A percentile compares a stretch with the other conserved stretches of the same genome.
phyloP scores from a whole-genome alignment of 2,888 invertebrate species.

The Drosophila gaucha region DNA sequence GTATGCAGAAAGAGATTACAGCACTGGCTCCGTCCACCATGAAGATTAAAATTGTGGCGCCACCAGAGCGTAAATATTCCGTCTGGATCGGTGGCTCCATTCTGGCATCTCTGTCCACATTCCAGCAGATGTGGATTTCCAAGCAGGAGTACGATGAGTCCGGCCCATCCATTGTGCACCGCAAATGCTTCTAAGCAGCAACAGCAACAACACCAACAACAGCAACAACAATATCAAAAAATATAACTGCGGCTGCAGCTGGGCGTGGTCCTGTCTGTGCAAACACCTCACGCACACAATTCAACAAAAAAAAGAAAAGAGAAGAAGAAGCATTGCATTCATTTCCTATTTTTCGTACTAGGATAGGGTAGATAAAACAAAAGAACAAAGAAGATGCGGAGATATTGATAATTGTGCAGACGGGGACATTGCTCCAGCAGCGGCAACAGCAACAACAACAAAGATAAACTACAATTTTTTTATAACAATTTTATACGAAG shows the following conservation, averaged over 20 bases:
- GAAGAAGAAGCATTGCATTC: neutral
- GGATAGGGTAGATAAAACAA: slow-evolving; percentile 20
- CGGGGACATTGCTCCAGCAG: slow-evolving; percentile 2
- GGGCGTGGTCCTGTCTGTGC: slow-evolving; percentile 58
- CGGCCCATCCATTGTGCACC: slow-evolving; percentile 98
- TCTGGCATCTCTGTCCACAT: slow-evolving; percentile 94
- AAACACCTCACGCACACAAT: neutral
- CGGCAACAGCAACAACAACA: slow-evolving; percentile 30
- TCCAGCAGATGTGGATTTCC: slow-evolving; percentile 98
- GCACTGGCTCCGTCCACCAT: slow-evolving; percentile 95
- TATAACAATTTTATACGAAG: slow-evolving; percentile 45
- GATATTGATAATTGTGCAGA: neutral
- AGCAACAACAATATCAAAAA: slow-evolving; percentile 7
- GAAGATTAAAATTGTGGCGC: slow-evolving; percentile 97
- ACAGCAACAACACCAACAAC: slow-evolving; percentile 6
- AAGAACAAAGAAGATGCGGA: slow-evolving; percentile 3
- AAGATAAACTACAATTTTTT: slow-evolving; percentile 42
- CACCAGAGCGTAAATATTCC: slow-evolving; percentile 97
- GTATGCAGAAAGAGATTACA: slow-evolving; percentile 97
- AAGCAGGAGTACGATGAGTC: slow-evolving; percentile 99
- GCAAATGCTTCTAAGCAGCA: slow-evolving; percentile 95
- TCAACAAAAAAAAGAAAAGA: neutral
- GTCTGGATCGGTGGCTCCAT: slow-evolving; percentile 98
- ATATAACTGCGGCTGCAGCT: slow-evolving; percentile 82
- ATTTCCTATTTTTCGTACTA: slow-evolving; percentile 15